Percentiles rank a stretch among this genome's conserved stretches.
These are phyloP conservation scores for Sebastolobus altivelis DNA, from an alignment of 2,797 vertebrate species.

Conservation along the genomic window DNA sequence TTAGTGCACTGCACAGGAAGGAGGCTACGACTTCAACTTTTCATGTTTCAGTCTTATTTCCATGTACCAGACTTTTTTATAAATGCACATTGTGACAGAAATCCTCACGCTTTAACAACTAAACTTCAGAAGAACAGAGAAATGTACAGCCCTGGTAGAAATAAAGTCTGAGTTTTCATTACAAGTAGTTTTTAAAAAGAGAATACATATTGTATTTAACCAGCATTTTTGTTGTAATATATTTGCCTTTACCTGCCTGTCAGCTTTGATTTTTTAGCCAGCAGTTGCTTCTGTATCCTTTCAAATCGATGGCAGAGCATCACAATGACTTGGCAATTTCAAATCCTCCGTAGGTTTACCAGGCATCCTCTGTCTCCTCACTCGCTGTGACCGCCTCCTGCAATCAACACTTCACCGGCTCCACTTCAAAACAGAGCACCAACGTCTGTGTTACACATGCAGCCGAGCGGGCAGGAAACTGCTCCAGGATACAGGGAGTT, in stretches of 20 bases:
- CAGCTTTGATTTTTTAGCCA: slow-evolving; percentile 23
- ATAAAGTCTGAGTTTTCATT: background rate
- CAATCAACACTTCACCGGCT: slow-evolving; percentile 19
- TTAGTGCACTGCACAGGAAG: background rate
- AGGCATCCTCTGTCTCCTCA: slow-evolving; percentile 19
- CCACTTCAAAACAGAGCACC: slow-evolving; percentile 17
- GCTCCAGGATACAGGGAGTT: slow-evolving; percentile 46
- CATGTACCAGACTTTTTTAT: background rate
- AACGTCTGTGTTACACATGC: slow-evolving; percentile 15
- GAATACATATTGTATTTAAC: background rate
- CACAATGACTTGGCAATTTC: slow-evolving; percentile 76
- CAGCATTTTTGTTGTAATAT: background rate
- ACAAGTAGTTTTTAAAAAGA: too few relatives aligned
- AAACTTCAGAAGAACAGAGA: background rate
- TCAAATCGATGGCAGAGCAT: slow-evolving; percentile 54
- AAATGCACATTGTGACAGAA: background rate
- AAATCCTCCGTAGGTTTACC: slow-evolving; percentile 23
- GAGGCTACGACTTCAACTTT: background rate
- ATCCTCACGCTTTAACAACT: background rate
- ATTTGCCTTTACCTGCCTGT: slow-evolving; percentile 42
- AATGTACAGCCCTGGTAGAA: background rate
- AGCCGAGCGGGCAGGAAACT: slow-evolving; percentile 9
- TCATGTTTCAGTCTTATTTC: slow-evolving; percentile 16
- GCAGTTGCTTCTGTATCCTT: slow-evolving; percentile 43
- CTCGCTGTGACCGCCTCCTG: slow-evolving; percentile 4